Evolutionary conservation across 2,888 invertebrate species (phyloP), one percentile per base, ranked within the genome.

Genomic region (Carterocephalus palaemon): DNA sequence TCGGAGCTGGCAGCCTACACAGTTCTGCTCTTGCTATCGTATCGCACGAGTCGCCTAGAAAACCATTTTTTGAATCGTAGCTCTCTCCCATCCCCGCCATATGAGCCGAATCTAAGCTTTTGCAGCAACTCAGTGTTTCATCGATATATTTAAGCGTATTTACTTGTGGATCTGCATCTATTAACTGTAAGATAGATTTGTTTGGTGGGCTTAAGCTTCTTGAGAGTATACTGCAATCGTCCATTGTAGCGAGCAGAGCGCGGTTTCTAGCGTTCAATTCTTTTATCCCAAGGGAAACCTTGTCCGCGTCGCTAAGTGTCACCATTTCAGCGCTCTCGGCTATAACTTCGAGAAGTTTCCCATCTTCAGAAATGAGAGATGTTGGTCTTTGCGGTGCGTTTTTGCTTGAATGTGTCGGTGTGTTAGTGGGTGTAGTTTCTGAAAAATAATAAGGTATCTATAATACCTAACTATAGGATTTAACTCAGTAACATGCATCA

Each of bases 261-360:
- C 84, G 75, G 60, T 89, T 89, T 56, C 77, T 77, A 1, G 82
- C 86, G 53, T 81, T 83, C 75, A 72, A 73, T 57, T 88, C 88
- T 23, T 74, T 73, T 9, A 88, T 76, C 16, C 80, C 85, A 1
- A 71, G 54, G 0, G 86, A 78, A 23, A 74, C 73, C 57, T 79
- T 82, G 50, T 84, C 86, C 5, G 72, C 77, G 16, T 89, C 89
- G 49, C 90, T 91, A 28, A 92, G 70, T 10, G 91, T 90, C 41
- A 90, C 90, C 82, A 92, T 88, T 73, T 92, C 92, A 13, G 92
- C 91, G 52, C 89, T 89, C 76, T 92, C 92, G 17, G 90, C 89
- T 54, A 92, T 92, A 6, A 89, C 91, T 53, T 92, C 91, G 59
- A 92, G 79, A 20, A 78, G 67, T 72, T 92, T 91, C 1, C 88